These are phyloP conservation scores for Muricea muricata DNA, from an alignment of 92 coral and sea anemone species.

Conservation along the genomic window DNA sequence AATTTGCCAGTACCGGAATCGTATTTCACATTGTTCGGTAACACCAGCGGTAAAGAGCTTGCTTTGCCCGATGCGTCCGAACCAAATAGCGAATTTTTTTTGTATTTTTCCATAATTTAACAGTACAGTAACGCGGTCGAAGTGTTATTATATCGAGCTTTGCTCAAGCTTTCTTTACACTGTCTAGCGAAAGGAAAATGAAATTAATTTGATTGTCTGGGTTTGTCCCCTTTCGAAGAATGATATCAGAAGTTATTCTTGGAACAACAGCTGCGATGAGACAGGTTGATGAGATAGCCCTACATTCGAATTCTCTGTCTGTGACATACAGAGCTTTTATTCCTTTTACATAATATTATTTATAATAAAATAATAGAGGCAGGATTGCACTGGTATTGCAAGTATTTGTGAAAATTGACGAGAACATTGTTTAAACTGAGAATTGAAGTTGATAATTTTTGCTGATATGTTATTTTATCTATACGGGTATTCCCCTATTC, in stretches of 20 bases:
- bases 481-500: background rate
- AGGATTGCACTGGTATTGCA: background rate
- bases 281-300: too few relatives aligned
- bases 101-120: constrained; percentile 5
- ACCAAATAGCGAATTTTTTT: constrained; percentile 7
- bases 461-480: too few relatives aligned
- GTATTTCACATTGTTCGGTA: constrained; percentile 76
- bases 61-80: background rate
- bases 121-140: background rate
- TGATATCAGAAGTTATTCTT: too few relatives aligned
- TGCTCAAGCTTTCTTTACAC: background rate
- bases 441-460: background rate
- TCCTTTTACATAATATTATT: too few relatives aligned
- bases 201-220: too few relatives aligned
- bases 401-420: background rate
- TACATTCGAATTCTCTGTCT: background rate
- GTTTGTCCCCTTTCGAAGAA: too few relatives aligned
- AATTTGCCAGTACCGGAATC: constrained; percentile 55
- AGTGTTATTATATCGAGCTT: background rate
- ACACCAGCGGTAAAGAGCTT: constrained; percentile 69
- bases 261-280: too few relatives aligned
- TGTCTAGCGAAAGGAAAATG: too few relatives aligned
- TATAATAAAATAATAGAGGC: background rate
- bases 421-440: background rate
- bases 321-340: too few relatives aligned